Evolutionary conservation across 2,888 invertebrate genomes (phyloP), one percentile per base, ranked within the genome.

Genomic region (Priocnemis perturbator): DNA sequence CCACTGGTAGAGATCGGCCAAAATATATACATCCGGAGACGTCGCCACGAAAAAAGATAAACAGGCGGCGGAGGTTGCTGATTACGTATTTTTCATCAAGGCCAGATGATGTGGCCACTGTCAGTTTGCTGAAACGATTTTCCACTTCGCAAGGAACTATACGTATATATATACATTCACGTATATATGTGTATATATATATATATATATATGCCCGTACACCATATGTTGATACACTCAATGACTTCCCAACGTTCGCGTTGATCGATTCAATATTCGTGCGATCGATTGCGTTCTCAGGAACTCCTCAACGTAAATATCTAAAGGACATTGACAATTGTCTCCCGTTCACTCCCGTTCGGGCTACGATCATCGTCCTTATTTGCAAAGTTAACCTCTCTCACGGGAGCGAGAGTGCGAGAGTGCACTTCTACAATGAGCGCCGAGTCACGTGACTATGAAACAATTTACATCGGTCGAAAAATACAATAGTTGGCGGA

Each of bases 71-170:
- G 56, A 59, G 75, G 67, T 71, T 65, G 75, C 74, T 77, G 77
- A 83, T 79, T 73, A 71, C 69, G 73, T 76, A 75, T 78, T 84
- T 37, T 80, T 74, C 67, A 75, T 79, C 81, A 84, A 84, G 83
- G 79, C 76, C 79, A 80, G 76, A 79, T 83, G 84, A 83, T 82
- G 84, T 85, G 83, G 82, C 80, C 76, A 30, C 77, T 77, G 78
- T 84, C 78, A 81, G 68, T 81, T 76, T 70, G 73, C 57, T 60
- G 60, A 70, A 62, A 71, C 64, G 47, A 59, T 69, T 72, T 70
- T 70, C 67, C 60, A 67, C 64, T 56, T 69, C 55, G 47, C 44
- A 64, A 19, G 52, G 45, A 45, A 7, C 19, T 11, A 19, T 20
- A 53, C 11, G 11, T 30, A 23, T 19, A 62, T 60, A 47, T 67